Base-by-base conservation (phyloP, 2,113 vertebrate genomes). In the Pelmatolapia mariae region DNA sequence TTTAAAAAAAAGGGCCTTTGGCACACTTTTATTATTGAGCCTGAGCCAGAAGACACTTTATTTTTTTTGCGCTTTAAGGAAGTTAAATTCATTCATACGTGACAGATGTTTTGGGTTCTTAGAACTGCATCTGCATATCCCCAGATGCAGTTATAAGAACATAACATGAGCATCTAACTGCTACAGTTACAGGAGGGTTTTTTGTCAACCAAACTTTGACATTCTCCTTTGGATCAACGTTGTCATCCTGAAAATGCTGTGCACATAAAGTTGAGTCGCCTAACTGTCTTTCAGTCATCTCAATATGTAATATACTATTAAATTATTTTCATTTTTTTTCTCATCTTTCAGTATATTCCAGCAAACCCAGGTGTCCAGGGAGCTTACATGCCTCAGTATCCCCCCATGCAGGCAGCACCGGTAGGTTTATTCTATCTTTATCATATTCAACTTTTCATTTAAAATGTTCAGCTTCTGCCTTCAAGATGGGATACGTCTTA, bases 381-480 rank as follows among this genome's bases (percentile, higher is more conserved):
- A 97, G 98, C 97, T 63, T 99, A 99, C 93, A 97, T 99, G 94
- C 97, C 98, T 89, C 98, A 98, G 84, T 99, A 99, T 79, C 95
- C 98, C 90, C 97, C 98, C 84, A 96, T 99, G 93, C 98, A 98
- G 93, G 97, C 98, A 40, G 93, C 98, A 80, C 95, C 98, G 0
- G 97, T 99, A 95, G 97, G 97, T 92, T 95, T 33, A 19, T 31
- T 45, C 4, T 40, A 5, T 38, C 29, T 71, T 78, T 38, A 33
- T 61, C 56, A 45, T 19, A 33, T 84, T 81, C 24, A 54, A 5
- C 16, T 26, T 50, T 56, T 50, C 9, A 79, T 89, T 22, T n/a
- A 80, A 52, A 22, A 13, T 78, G 79, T 47, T 80, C 53, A 8
- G 10, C 9, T 50, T 71, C 45, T 68, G 31, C 76, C 52, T 19